phyloP scores from a whole-genome alignment of 1,140 invertebrate species.

The Sarcophaga peregrina region DNA sequence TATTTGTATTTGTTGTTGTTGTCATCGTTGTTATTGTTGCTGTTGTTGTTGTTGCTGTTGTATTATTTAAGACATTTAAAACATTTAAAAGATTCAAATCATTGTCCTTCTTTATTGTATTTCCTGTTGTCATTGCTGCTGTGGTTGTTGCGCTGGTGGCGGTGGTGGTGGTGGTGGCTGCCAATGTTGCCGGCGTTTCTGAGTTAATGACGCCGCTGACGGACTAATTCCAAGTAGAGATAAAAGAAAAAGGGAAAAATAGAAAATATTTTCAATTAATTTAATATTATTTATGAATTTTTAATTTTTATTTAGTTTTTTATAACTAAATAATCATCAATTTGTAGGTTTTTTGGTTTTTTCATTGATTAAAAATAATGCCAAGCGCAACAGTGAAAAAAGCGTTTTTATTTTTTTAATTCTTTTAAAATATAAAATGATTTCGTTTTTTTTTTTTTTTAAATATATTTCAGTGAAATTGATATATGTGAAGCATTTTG shows the following conservation, averaged over 20 bases:
- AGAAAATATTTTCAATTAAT: background rate
- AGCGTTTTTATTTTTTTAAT: slow-evolving; percentile 12
- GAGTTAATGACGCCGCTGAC: slow-evolving; percentile 46
- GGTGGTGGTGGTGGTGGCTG: slow-evolving; percentile 29
- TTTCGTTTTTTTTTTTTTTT: too few species aligned
- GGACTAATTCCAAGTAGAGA: slow-evolving; percentile 26
- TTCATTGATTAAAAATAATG: slow-evolving; percentile 15
- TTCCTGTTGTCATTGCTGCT: slow-evolving; percentile 33
- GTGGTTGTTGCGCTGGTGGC: slow-evolving; percentile 27
- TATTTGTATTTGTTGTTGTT: slow-evolving; percentile 40
- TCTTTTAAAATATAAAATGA: background rate
- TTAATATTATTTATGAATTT: too few species aligned
- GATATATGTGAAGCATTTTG: background rate
- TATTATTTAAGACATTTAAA: slow-evolving; percentile 32
- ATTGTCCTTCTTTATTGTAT: slow-evolving; percentile 41
- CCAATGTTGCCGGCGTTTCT: slow-evolving; percentile 19
- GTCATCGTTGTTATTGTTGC: slow-evolving; percentile 41
- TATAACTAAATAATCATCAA: background rate
- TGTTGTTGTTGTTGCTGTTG: slow-evolving; percentile 32
- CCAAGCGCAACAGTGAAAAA: slow-evolving; percentile 40
- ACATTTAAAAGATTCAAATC: slow-evolving; percentile 36
- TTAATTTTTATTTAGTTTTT: too few species aligned
- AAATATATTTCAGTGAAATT: slow-evolving; percentile 11
- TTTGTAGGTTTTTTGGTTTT: background rate
- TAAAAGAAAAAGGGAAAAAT: background rate